phyloP scores from a whole-genome alignment of 1,140 invertebrate species.

The Microplitis demolitor region DNA sequence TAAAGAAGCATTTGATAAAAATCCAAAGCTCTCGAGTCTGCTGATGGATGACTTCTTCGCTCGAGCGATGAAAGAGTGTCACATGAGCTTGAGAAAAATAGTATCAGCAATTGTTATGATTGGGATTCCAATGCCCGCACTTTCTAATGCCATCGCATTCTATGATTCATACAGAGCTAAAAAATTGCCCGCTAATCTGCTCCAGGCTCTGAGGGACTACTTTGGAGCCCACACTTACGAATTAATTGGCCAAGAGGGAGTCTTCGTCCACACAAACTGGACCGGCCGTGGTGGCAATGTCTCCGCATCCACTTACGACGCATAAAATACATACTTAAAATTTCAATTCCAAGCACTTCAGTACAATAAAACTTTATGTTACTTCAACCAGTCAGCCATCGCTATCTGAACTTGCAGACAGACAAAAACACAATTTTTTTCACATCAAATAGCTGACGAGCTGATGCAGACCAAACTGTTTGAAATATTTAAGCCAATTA shows the following conservation, averaged over 20 bases:
- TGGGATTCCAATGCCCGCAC: constrained; percentile 91
- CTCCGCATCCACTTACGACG: constrained; percentile 93
- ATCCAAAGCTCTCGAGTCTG: constrained; percentile 88
- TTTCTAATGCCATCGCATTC: constrained; percentile 93
- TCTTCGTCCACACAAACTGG: constrained; percentile 98
- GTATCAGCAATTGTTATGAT: constrained; percentile 69
- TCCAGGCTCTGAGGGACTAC: constrained; percentile 97
- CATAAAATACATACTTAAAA: constrained; percentile 62
- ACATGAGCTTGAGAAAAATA: constrained; percentile 75
- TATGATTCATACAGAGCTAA: constrained; percentile 92
- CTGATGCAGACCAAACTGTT: too few species aligned
- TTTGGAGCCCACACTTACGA: constrained; percentile 99
- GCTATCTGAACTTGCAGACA: neutral
- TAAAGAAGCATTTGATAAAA: constrained; percentile 93
- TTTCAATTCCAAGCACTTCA: neutral
- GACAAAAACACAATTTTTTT: too few species aligned
- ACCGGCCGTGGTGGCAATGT: constrained; percentile 97
- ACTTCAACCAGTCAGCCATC: neutral
- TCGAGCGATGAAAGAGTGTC: constrained; percentile 79
- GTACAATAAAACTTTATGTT: neutral
- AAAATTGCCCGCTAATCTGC: constrained; percentile 86
- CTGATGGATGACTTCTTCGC: constrained; percentile 95
- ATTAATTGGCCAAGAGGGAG: constrained; percentile 82
- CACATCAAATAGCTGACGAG: too few species aligned
- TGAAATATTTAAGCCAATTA: too few species aligned